Conservation (phyloP, 2,797 vertebrate species). For the Notoglanidium macrostoma region DNA sequence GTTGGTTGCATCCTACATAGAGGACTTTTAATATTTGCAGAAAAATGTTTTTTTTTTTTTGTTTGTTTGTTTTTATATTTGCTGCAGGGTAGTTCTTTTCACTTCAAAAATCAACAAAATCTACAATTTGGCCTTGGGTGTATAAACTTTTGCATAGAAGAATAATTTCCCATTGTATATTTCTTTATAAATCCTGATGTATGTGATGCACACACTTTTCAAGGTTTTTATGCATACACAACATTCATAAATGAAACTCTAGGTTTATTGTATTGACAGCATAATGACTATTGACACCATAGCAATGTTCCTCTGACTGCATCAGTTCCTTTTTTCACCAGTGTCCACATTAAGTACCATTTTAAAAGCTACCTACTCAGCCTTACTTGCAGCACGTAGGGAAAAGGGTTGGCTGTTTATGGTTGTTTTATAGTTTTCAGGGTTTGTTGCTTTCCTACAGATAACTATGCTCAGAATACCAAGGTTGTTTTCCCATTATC, state of each 20-base stretch:
- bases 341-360: background rate
- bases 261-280: background rate
- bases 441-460: background rate
- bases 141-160: background rate
- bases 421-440: background rate
- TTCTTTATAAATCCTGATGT: background rate
- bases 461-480: background rate
- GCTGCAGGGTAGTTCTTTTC: too few relatives aligned
- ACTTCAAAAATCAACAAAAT: too few relatives aligned
- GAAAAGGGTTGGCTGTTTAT: conserved; percentile 7
- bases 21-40: background rate
- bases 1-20: too few relatives aligned
- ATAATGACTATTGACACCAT: background rate
- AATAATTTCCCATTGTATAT: background rate
- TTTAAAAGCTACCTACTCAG: background rate
- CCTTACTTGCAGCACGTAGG: background rate
- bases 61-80: too few relatives aligned
- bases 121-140: too few relatives aligned
- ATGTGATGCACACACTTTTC: background rate
- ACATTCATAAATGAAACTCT: background rate
- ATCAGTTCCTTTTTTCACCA: background rate
- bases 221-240: background rate
- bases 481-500: background rate
- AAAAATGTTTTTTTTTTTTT: too few relatives aligned
- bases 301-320: background rate